Conservation (phyloP, 1,140 invertebrate genomes). For the Sycophila sp. region DNA sequence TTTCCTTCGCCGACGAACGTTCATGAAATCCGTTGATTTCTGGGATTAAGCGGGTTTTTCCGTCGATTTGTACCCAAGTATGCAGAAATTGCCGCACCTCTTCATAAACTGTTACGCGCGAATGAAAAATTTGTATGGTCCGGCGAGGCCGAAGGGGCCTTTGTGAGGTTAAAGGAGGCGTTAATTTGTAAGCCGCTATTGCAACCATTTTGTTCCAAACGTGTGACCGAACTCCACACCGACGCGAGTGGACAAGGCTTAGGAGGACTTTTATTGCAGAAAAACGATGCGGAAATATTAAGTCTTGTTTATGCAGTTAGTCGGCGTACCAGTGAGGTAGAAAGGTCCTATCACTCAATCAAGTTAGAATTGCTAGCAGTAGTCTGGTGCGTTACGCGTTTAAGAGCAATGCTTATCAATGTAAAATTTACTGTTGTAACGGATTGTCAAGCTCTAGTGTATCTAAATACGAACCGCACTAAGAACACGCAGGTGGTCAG, state of each 20-base stretch:
- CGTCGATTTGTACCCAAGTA: slow-evolving; percentile 48
- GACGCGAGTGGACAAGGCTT: slow-evolving; percentile 50
- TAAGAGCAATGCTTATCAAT: slow-evolving; percentile 34
- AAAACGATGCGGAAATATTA: not conserved
- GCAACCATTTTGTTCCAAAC: slow-evolving; percentile 36
- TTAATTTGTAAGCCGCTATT: slow-evolving; percentile 36
- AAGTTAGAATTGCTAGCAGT: slow-evolving; percentile 46
- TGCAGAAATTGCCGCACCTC: slow-evolving; percentile 50
- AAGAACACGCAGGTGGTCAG: slow-evolving; percentile 22
- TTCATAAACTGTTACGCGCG: slow-evolving; percentile 35
- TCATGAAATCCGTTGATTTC: slow-evolving; percentile 49
- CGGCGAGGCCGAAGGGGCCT: slow-evolving; percentile 1
- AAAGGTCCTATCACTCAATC: slow-evolving; percentile 43
- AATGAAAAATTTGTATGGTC: slow-evolving; percentile 34
- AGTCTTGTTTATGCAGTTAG: slow-evolving; percentile 40
- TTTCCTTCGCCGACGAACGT: slow-evolving; percentile 51
- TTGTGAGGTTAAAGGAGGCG: not conserved
- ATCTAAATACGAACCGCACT: slow-evolving; percentile 6
- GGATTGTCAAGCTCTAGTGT: slow-evolving; percentile 26
- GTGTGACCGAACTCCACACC: slow-evolving; percentile 51
- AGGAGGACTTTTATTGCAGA: slow-evolving; percentile 44
- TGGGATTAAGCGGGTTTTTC: slow-evolving; percentile 56
- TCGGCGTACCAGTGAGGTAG: slow-evolving; percentile 35
- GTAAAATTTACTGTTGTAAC: slow-evolving; percentile 36
- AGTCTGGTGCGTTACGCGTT: slow-evolving; percentile 19